Base-by-base conservation (phyloP, 2,888 invertebrate genomes). In the Drosophila anomelani region DNA sequence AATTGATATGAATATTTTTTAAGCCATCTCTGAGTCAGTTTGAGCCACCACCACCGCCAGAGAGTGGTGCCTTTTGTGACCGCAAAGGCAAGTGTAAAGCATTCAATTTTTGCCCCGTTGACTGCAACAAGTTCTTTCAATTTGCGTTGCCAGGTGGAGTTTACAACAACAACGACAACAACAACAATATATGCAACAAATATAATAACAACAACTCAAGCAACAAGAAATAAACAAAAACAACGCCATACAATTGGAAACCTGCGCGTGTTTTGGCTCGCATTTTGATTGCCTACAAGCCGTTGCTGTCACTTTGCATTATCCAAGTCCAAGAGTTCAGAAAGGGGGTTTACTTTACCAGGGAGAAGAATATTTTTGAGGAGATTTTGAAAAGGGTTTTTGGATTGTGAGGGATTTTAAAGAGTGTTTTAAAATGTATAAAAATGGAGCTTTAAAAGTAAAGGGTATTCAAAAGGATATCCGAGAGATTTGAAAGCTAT, bases 41-140 rank as follows among this genome's bases (percentile, higher is more conserved):
- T 29, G 10, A 29, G 1, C 51, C 32, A 59, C 34, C 49, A 64
- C 53, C 68, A 67, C 10, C 10, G 4, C 2, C 3, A 17, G 20
- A 38, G 56, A 60, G 73, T 76, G 83, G 73, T 85, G 47, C 78
- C 71, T 79, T 79, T 75, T 81, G 85, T 86, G 84, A 82, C 83
- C 83, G 90, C 83, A 83, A 88, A 77, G 89, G 89, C 83, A 83
- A 83, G 89, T 83, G 83, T 88, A 83, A 89, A 89, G 86, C 83
- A 89, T 83, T 83, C 83, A 88, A 85, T 85, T 85, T 85, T 75
- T 73, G 66, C 72, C 72, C 58, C 75, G 64, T 57, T 57, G 73
- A 77, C 66, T 77, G 74, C 85, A 89, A 89, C 85, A 86, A 88
- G 85, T 85, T 86, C 85, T 86, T 86, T 89, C 89, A 89, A 86